A percentile compares a stretch with the other conserved stretches of the same genome.
Evolutionary conservation across 2,797 vertebrate genomes (phyloP).

Genomic region (Clarias platycephalus): DNA sequence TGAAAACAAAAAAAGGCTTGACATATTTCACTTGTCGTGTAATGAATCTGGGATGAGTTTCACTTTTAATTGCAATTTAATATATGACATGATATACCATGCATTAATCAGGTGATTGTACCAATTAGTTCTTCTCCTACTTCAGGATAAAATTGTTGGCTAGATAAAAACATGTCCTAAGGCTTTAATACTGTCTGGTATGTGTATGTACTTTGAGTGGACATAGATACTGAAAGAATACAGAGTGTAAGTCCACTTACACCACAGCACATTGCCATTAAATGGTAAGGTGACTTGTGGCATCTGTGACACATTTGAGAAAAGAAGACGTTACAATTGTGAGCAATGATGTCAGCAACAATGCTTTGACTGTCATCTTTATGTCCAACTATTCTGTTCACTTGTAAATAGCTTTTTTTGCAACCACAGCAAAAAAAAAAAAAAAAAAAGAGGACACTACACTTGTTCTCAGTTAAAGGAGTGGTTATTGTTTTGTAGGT

Average conservation of each 20-base stretch:
- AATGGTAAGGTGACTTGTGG: conserved; percentile 47
- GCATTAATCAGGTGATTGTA: no score
- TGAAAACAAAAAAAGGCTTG: no score
- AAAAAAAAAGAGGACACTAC: conserved; percentile 55
- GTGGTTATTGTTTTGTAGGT: conserved; percentile 51
- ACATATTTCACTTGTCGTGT: no score
- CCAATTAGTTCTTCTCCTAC: no score
- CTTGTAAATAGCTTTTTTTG: conserved; percentile 62
- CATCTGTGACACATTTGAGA: conserved; percentile 20
- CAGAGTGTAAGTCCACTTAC: conserved; percentile 24
- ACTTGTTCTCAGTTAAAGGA: conserved; percentile 46
- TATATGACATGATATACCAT: no score
- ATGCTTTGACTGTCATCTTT: conserved; percentile 39
- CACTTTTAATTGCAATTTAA: no score
- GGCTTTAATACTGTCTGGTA: conserved; percentile 47
- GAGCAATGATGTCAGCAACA: conserved; percentile 32
- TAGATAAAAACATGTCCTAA: conserved; percentile 35
- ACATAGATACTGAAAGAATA: conserved; percentile 42
- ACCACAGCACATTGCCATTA: conserved; percentile 47
- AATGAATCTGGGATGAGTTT: no score
- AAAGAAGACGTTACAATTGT: conserved; percentile 57
- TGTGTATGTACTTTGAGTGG: conserved; percentile 46
- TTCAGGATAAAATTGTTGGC: neutral
- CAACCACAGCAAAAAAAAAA: conserved; percentile 53
- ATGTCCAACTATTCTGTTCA: conserved; percentile 40